phyloP scores from a whole-genome alignment of 2,888 invertebrate genomes.

The Rambutsinella grinnellia region DNA sequence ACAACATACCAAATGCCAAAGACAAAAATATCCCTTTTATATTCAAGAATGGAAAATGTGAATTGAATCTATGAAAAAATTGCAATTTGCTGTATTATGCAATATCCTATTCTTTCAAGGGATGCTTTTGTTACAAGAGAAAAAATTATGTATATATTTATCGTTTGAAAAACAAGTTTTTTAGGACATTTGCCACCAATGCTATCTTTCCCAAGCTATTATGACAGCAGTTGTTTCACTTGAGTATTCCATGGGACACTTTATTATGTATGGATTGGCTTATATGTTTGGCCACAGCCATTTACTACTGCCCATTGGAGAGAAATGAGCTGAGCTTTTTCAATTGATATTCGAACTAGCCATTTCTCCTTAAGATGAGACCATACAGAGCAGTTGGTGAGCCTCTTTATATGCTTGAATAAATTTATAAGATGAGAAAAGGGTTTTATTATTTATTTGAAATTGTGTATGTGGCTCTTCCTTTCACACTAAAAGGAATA shows the following conservation, averaged over 20 bases:
- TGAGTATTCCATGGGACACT: slow-evolving; percentile 45
- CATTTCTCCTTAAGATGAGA: slow-evolving; percentile 26
- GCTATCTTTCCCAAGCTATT: too few relatives aligned
- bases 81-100: too few relatives aligned
- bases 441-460: too few relatives aligned
- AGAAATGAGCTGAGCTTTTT: slow-evolving; percentile 28
- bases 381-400: slow-evolving; percentile 18
- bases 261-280: slow-evolving; percentile 26
- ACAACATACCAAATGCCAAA: background rate
- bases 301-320: slow-evolving; percentile 27
- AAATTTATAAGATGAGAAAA: slow-evolving; percentile 41
- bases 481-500: too few relatives aligned
- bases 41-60: too few relatives aligned
- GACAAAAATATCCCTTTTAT: too few relatives aligned
- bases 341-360: slow-evolving; percentile 32
- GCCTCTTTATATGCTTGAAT: slow-evolving; percentile 46
- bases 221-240: slow-evolving; percentile 44
- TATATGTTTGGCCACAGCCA: background rate
- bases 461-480: too few relatives aligned
- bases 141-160: background rate
- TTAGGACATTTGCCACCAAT: too few relatives aligned
- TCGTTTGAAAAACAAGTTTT: slow-evolving; percentile 15
- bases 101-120: too few relatives aligned
- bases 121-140: too few relatives aligned
- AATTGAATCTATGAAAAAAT: too few relatives aligned